phyloP scores from a whole-genome alignment of 2,888 invertebrate species.

The Brachyptera putata region DNA sequence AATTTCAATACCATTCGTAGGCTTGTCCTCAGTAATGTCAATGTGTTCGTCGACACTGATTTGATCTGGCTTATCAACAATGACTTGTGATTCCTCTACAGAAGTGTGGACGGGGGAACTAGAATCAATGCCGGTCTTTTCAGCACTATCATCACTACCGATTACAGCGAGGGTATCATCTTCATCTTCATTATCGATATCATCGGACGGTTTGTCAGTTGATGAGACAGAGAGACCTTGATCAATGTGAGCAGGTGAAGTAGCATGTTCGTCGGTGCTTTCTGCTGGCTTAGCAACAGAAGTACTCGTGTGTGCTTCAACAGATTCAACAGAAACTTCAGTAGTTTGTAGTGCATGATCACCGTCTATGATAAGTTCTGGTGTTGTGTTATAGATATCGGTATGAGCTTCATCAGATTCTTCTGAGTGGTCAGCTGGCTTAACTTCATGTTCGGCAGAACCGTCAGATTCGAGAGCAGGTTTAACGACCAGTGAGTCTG shows the following conservation, averaged over 20 bases:
- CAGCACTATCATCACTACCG: too few relatives aligned
- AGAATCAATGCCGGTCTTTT: too few relatives aligned
- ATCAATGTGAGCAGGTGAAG: background rate
- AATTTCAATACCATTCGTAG: background rate
- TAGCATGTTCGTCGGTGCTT: background rate
- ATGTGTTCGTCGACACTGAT: background rate
- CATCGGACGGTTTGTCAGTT: too few relatives aligned
- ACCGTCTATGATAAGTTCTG: too few relatives aligned
- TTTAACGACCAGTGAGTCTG: background rate
- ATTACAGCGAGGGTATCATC: too few relatives aligned
- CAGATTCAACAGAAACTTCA: background rate
- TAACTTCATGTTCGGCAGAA: constrained; percentile 17
- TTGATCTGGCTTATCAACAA: background rate
- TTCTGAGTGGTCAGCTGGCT: constrained; percentile 15
- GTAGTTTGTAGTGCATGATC: too few relatives aligned
- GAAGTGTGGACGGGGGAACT: too few relatives aligned
- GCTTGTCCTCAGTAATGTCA: background rate
- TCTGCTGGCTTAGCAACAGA: background rate
- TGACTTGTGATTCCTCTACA: too few relatives aligned
- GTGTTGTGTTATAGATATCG: background rate
- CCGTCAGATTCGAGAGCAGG: background rate
- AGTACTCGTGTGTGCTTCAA: background rate
- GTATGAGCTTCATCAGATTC: constrained; percentile 1
- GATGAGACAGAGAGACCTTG: too few relatives aligned
- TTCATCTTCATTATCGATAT: background rate